Evolutionary conservation across 2,888 invertebrate species (phyloP).

Genomic region (Pollenia angustigena): DNA sequence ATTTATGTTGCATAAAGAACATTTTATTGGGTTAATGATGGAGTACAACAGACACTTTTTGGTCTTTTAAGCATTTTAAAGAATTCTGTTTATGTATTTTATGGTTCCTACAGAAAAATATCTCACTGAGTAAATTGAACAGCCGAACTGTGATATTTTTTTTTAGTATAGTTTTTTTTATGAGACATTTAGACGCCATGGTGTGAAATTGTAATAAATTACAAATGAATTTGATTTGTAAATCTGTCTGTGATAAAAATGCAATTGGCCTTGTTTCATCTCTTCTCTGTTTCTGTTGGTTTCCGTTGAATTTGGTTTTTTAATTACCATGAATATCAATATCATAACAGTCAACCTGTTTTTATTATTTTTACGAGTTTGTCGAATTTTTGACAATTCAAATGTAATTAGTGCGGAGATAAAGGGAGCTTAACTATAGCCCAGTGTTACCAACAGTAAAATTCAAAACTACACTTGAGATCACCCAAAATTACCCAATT

Average conservation of each 20-base stretch:
- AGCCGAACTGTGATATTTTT: background rate
- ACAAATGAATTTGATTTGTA: conserved; percentile 14
- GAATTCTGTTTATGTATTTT: background rate
- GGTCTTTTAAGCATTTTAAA: background rate
- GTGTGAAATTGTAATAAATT: conserved; percentile 58
- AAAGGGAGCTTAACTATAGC: too few relatives aligned
- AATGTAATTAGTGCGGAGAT: too few relatives aligned
- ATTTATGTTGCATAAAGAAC: background rate
- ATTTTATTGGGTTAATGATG: background rate
- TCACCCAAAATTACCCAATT: too few relatives aligned
- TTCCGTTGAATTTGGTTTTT: too few relatives aligned
- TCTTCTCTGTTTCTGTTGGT: too few relatives aligned
- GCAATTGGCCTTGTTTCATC: too few relatives aligned
- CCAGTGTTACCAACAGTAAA: too few relatives aligned
- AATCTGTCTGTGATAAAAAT: background rate
- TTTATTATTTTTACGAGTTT: too few relatives aligned
- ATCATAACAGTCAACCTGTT: too few relatives aligned
- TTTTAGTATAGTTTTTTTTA: background rate
- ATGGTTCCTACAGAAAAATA: background rate
- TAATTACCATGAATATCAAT: too few relatives aligned
- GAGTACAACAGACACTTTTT: background rate
- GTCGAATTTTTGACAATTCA: too few relatives aligned
- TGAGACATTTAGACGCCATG: conserved; percentile 60
- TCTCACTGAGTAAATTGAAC: background rate
- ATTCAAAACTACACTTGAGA: too few relatives aligned